These are phyloP conservation scores for Epizoanthus rinbou DNA, from an alignment of 92 coral and sea anemone species.

Conservation along the genomic window DNA sequence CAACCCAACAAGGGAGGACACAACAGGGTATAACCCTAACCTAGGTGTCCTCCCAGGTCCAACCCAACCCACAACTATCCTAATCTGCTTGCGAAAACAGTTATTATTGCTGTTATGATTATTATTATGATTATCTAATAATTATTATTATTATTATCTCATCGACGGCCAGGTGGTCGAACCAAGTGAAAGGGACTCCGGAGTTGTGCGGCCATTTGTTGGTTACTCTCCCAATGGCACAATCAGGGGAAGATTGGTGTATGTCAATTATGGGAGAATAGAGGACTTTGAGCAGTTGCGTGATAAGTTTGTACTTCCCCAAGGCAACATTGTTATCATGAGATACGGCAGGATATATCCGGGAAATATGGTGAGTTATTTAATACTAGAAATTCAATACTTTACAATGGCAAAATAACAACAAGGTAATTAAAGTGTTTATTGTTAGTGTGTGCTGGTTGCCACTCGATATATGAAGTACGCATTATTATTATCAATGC, in stretches of 20 bases:
- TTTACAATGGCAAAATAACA: not conserved
- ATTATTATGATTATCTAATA: not conserved
- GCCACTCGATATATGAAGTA: not conserved
- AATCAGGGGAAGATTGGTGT: slow-evolving; percentile 33
- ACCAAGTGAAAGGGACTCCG: slow-evolving; percentile 32
- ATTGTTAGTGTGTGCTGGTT: not conserved
- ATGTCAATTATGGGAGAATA: slow-evolving; percentile 48
- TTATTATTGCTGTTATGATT: too few species aligned
- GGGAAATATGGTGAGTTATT: slow-evolving; percentile 48
- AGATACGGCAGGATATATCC: slow-evolving; percentile 53
- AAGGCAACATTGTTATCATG: slow-evolving; percentile 43
- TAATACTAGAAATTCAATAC: not conserved
- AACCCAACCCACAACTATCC: too few species aligned
- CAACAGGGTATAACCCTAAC: too few species aligned
- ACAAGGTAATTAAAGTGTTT: not conserved
- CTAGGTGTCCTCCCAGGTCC: too few species aligned
- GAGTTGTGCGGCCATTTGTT: slow-evolving; percentile 37
- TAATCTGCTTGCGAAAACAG: too few species aligned
- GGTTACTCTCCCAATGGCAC: slow-evolving; percentile 45
- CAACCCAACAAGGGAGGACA: too few species aligned
- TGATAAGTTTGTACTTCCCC: not conserved
- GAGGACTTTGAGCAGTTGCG: slow-evolving; percentile 39
- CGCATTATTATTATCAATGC: too few species aligned
- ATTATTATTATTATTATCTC: not conserved
- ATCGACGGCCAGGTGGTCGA: slow-evolving; percentile 22